phyloP scores from a whole-genome alignment of 2,113 vertebrate species.

The Redunca redunca region DNA sequence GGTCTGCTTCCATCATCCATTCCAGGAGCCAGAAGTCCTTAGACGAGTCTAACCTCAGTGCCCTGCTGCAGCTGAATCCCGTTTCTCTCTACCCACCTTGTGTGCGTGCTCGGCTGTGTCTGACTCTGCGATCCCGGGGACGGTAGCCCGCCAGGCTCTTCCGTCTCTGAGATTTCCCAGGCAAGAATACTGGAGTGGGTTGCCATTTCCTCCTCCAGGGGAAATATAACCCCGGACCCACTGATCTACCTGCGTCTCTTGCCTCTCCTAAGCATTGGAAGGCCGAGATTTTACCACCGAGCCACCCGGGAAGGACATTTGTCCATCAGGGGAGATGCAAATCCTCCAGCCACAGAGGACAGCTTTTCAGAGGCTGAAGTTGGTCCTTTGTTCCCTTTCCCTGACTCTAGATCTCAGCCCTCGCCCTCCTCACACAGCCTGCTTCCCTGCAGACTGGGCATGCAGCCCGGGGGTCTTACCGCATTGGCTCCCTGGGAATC shows the following conservation, averaged over 20 bases:
- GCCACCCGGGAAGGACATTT: background rate
- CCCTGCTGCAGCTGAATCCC: background rate
- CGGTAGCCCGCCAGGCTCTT: background rate
- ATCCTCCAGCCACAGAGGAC: background rate
- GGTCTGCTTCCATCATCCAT: background rate
- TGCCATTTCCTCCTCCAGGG: background rate
- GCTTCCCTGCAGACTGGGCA: background rate
- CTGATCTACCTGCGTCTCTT: background rate
- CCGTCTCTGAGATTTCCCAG: background rate
- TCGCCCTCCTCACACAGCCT: background rate
- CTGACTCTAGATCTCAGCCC: background rate
- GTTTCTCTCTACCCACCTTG: background rate
- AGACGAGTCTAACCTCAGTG: background rate
- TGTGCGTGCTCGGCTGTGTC: background rate
- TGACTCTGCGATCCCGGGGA: background rate
- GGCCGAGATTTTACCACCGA: background rate
- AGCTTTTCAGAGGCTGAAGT: background rate
- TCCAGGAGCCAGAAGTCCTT: background rate
- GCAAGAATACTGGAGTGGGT: background rate
- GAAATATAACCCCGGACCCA: background rate
- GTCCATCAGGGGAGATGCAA: background rate
- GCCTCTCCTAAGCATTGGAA: background rate
- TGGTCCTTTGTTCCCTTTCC: background rate
- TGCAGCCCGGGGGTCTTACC: constrained; percentile 42
- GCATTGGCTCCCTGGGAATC: constrained; percentile 48